Evolutionary conservation across 2,113 vertebrate species (phyloP).

Genomic region (Tragulus kanchil): DNA sequence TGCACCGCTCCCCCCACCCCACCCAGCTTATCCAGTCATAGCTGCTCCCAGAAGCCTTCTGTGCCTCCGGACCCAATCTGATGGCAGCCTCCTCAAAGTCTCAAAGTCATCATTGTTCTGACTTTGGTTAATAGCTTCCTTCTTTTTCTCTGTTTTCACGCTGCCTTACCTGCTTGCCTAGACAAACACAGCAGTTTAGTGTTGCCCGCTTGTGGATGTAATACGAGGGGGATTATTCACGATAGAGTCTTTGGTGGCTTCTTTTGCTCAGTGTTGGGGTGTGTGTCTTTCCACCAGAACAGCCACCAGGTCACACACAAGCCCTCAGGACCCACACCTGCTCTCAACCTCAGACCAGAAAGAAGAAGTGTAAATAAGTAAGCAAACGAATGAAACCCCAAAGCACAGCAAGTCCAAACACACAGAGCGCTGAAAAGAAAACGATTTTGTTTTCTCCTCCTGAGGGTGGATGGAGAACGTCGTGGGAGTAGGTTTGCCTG

Average conservation of each 20-base stretch:
- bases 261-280: no score
- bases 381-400: not conserved
- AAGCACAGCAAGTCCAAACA: not conserved
- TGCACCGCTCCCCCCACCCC: fast-evolving
- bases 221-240: fast-evolving
- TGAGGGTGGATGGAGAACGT: fast-evolving
- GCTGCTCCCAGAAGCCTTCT: not conserved
- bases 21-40: fast-evolving
- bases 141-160: not conserved
- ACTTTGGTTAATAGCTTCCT: fast-evolving
- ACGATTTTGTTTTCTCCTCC: not conserved
- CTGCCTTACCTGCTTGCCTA: not conserved
- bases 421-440: fast-evolving
- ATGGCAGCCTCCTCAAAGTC: not conserved
- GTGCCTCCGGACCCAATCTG: not conserved
- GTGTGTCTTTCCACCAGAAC: not conserved
- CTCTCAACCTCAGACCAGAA: slow-evolving; percentile 14
- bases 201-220: not conserved
- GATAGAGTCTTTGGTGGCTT: not conserved
- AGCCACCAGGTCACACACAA: not conserved
- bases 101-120: not conserved
- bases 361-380: not conserved
- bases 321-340: not conserved
- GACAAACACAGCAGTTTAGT: fast-evolving
- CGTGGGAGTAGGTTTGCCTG: not conserved